phyloP scores from a whole-genome alignment of 2,888 invertebrate species.

The Ornithoptera alexandrae region DNA sequence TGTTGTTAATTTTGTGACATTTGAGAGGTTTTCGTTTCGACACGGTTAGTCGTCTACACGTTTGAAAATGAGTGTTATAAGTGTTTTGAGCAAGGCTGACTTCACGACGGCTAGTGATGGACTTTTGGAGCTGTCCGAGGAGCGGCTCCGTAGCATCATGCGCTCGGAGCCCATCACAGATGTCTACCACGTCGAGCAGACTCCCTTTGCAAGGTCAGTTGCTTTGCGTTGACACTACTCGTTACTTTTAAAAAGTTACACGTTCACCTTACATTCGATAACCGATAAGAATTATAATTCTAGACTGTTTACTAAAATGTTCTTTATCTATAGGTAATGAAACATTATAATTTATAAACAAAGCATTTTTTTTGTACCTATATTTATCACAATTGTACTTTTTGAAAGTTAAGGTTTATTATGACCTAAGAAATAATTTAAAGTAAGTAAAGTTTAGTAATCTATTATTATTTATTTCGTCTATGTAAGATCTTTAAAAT shows the following conservation, averaged over 20 bases:
- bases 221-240: constrained; percentile 28
- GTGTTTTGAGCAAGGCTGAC: constrained; percentile 79
- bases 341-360: neutral
- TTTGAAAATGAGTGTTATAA: constrained; percentile 77
- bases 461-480: neutral
- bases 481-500: neutral
- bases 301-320: neutral
- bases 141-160: constrained; percentile 83
- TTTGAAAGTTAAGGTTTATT: neutral
- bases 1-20: constrained; percentile 74
- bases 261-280: constrained; percentile 21
- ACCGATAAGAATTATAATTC: constrained; percentile 6
- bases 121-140: constrained; percentile 85
- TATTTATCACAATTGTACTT: neutral
- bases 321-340: neutral
- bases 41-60: constrained; percentile 72
- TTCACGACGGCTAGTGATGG: constrained; percentile 84
- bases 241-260: constrained; percentile 26
- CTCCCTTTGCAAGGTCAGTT: constrained; percentile 90
- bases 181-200: constrained; percentile 89
- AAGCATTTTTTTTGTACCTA: neutral
- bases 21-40: constrained; percentile 59
- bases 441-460: neutral
- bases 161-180: constrained; percentile 87
- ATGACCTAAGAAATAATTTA: neutral